A percentile compares a stretch with the other conserved stretches of the same genome.
phyloP scores from a whole-genome alignment of 2,797 vertebrate species.

The Myotis vivesi region DNA sequence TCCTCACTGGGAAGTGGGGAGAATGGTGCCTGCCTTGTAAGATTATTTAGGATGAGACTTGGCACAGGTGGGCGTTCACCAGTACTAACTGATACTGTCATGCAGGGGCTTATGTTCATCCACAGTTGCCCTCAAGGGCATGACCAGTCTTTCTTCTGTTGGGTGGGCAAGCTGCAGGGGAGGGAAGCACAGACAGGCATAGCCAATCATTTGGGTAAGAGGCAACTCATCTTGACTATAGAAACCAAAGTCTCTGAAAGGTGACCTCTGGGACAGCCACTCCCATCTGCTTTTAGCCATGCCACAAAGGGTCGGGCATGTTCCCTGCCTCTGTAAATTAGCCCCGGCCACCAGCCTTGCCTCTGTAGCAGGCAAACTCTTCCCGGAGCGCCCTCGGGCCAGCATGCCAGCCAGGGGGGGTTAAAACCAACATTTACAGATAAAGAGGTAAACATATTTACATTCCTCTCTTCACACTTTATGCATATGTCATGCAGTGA shows the following conservation, averaged over 20 bases:
- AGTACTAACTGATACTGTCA: background rate
- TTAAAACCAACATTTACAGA: constrained; percentile 88
- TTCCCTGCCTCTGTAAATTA: constrained; percentile 48
- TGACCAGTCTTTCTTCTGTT: background rate
- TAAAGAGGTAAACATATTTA: constrained; percentile 91
- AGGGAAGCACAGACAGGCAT: background rate
- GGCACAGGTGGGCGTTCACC: background rate
- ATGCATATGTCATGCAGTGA: constrained; percentile 90
- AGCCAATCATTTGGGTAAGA: background rate
- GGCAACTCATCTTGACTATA: background rate
- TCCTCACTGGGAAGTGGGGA: background rate
- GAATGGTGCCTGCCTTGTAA: background rate
- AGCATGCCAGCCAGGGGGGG: constrained; percentile 66
- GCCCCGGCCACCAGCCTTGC: background rate
- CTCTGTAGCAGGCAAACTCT: background rate
- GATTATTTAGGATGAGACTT: background rate
- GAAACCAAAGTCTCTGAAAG: background rate
- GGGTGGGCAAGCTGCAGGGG: background rate
- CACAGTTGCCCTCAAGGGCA: background rate
- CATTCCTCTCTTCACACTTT: constrained; percentile 89
- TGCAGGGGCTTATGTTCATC: background rate
- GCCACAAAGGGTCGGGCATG: background rate
- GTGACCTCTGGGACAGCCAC: background rate
- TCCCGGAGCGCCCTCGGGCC: background rate
- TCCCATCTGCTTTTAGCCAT: background rate